Evolutionary conservation across 2,888 invertebrate genomes (phyloP), one percentile per base, ranked within the genome.

Genomic region (Frankliniella intonsa): DNA sequence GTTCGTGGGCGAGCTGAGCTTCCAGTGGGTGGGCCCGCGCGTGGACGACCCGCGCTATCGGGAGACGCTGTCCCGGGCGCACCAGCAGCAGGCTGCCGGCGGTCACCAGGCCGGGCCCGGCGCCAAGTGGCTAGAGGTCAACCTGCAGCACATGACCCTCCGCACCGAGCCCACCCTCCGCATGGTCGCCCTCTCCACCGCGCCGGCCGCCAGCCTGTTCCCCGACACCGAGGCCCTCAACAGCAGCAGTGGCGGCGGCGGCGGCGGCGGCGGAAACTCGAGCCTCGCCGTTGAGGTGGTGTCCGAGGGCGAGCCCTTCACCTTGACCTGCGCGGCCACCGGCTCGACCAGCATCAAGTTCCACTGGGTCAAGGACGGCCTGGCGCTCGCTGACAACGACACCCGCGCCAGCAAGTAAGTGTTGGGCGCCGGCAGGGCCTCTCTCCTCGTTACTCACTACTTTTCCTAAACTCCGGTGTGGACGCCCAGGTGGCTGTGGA

Each of bases 281-380:
- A 14, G 14, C 55, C 55, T 76, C 22, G 69, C 11, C 22, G 22
- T 25, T 22, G 69, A 76, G 69, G 25, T 12, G 69, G 69, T 76
- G 25, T 22, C 69, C 22, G 69, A 76, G 69, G 69, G 69, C 69
- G 69, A 76, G 25, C 25, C 69, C 69, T 25, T 76, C 69, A 76
- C 69, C 8, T 25, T 76, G 69, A 76, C 69, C 10, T 76, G 69
- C 25, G 22, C 22, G 11, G 69, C 69, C 69, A 25, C 25, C 22
- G 69, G 69, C 69, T 76, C 69, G 69, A 12, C 69, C 11, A 76
- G 12, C 69, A 76, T 76, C 69, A 76, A 76, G 69, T 76, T 76
- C 69, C 69, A 76, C 69, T 76, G 69, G 69, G 25, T 76, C 69
- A 76, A 76, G 69, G 69, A 76, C 69, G 69, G 69, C 69, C 22